A percentile compares a stretch with the other conserved stretches of the same genome.
These are phyloP conservation scores for Danionella dracula DNA, from an alignment of 2,797 vertebrate genomes.

Conservation along the genomic window DNA sequence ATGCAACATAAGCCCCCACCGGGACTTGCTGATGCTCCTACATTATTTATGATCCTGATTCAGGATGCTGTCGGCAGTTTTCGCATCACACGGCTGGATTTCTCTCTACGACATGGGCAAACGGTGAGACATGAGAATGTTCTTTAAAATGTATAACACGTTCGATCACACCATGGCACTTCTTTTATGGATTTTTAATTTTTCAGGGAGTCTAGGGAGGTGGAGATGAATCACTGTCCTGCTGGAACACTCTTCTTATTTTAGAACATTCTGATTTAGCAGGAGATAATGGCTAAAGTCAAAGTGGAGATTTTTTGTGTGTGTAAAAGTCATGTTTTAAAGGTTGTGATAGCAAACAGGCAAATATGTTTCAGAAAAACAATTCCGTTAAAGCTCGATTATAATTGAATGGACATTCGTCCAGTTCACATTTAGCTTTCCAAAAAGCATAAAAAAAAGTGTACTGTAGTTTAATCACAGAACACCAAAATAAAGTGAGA, in stretches of 20 bases:
- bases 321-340: too few relatives aligned
- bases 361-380: too few relatives aligned
- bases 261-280: too few relatives aligned
- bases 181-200: conserved; percentile 45
- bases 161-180: conserved; percentile 40
- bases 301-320: too few relatives aligned
- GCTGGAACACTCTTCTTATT: conserved; percentile 22
- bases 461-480: too few relatives aligned
- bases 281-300: too few relatives aligned
- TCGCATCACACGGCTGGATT: background rate
- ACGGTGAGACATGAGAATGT: conserved; percentile 7
- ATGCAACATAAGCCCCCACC: conserved; percentile 76
- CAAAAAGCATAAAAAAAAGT: too few relatives aligned
- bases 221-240: conserved; percentile 28
- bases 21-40: conserved; percentile 77
- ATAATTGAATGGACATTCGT: too few relatives aligned
- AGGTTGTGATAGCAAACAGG: too few relatives aligned
- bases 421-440: too few relatives aligned
- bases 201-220: conserved; percentile 30
- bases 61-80: conserved; percentile 61
- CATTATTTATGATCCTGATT: conserved; percentile 82
- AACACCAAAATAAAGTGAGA: too few relatives aligned
- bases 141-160: conserved; percentile 31
- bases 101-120: conserved; percentile 7
- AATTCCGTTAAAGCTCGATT: too few relatives aligned